phyloP scores from a whole-genome alignment of 2,888 invertebrate genomes.

The Chouioia cunea region DNA sequence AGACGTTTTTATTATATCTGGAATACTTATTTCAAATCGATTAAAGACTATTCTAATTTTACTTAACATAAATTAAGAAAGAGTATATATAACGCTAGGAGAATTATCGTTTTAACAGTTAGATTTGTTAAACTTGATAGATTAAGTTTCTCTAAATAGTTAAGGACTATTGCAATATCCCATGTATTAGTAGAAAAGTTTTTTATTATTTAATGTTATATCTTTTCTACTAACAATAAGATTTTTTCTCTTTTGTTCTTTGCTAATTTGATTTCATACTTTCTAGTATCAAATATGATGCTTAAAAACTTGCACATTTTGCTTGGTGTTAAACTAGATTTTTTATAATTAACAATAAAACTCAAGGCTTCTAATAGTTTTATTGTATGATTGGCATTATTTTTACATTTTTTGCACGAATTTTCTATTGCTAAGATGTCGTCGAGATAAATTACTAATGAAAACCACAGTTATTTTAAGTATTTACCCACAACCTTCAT shows the following conservation, averaged over 20 bases:
- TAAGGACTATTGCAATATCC: conserved; percentile 26
- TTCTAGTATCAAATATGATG: conserved; percentile 11
- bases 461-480: not conserved
- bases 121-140: conserved; percentile 28
- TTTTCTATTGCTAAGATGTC: conserved; percentile 14
- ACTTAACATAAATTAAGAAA: conserved; percentile 26
- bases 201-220: no score
- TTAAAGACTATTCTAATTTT: conserved; percentile 24
- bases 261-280: conserved; percentile 8
- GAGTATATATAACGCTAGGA: conserved; percentile 42
- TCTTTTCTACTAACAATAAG: not conserved
- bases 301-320: conserved; percentile 26
- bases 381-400: conserved; percentile 14
- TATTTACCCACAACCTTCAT: not conserved
- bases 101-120: conserved; percentile 34
- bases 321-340: conserved; percentile 6
- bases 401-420: not conserved
- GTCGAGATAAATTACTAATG: conserved; percentile 7
- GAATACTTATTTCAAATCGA: conserved; percentile 39
- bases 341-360: conserved; percentile 21
- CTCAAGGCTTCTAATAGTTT: conserved; percentile 12
- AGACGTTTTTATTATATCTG: conserved; percentile 42
- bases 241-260: not conserved
- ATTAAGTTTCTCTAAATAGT: not conserved
- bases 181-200: no score